These are phyloP conservation scores for Hippolais icterina DNA, from an alignment of 2,113 vertebrate genomes.

Conservation along the genomic window DNA sequence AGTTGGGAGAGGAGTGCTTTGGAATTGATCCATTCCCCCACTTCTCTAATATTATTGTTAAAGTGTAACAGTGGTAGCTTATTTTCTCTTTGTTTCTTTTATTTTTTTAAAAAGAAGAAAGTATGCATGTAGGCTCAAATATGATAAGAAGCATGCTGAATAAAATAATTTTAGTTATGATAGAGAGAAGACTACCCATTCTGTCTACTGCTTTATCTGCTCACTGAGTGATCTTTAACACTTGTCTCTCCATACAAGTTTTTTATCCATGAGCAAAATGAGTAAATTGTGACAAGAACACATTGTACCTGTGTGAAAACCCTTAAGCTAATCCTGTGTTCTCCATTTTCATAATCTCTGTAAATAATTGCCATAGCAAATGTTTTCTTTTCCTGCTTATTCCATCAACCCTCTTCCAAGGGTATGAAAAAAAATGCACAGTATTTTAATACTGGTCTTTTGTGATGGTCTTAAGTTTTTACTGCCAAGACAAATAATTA, in stretches of 20 bases:
- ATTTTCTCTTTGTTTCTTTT: neutral
- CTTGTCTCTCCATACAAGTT: neutral
- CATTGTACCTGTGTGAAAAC: neutral
- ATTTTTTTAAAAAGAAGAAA: neutral
- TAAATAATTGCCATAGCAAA: neutral
- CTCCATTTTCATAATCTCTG: neutral
- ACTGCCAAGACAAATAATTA: neutral
- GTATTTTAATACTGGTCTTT: neutral
- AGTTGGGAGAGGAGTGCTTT: neutral
- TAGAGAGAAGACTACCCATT: neutral
- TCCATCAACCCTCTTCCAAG: neutral
- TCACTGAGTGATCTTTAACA: neutral
- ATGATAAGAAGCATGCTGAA: neutral
- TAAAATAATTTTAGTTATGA: neutral
- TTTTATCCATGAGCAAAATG: neutral
- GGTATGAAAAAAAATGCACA: neutral
- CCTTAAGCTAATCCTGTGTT: neutral
- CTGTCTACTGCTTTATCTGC: neutral
- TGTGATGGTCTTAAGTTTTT: neutral
- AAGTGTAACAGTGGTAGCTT: neutral
- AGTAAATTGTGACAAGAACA: neutral
- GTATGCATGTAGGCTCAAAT: neutral
- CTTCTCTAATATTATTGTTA: neutral
- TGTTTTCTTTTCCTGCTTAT: neutral
- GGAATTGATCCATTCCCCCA: rapidly evolving